Evolutionary conservation across 1,140 invertebrate species (phyloP), one percentile per base, ranked within the genome.

Genomic region (Heliothis virescens): DNA sequence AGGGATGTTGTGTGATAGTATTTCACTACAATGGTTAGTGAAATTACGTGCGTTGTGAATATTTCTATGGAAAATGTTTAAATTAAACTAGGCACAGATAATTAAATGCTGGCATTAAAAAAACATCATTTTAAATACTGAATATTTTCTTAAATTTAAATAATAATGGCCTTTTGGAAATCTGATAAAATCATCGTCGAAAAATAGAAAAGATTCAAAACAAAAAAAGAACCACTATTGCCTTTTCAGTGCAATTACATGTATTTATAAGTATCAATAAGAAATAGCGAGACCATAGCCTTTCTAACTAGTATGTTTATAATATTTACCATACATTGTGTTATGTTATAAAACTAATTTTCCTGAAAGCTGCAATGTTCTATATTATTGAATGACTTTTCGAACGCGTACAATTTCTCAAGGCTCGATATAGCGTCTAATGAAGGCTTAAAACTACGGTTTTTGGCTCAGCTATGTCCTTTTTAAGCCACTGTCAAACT

Each of bases 241-340:
- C 65, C 65, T 69, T 52, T 69, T 9, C 3, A 69, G 65, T 69
- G 65, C 65, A 69, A 69, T 69, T 69, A 52, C 47, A 52, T 26
- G 26, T 69, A 69, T 26, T 52, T 29, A 21, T 26, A 59, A 59
- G 57, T 59, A 59, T 53, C 26, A 34, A 34, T 63, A 65, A 48
- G 29, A 65, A 65, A 47, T 65, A 47, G 2, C 2, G 47, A 48
- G 18, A 48, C 29, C 41, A n/a, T 65, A 65, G n/a, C 41, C 11
- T 10, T 41, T 62, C n/a, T 41, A 47, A 11, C 11, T 18, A 48
- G 34, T 41, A 41, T 41, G 34, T 4, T 12, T 47, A 65, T 41
- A 41, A 65, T 41, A 41, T 3, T 62, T 41, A n/a, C 21, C 15
- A 47, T 5, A 53, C n/a, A 53, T n/a, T 53, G 15, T 12, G 57